Base-by-base conservation (phyloP, 2,888 invertebrate genomes). In the Plusia festucae region DNA sequence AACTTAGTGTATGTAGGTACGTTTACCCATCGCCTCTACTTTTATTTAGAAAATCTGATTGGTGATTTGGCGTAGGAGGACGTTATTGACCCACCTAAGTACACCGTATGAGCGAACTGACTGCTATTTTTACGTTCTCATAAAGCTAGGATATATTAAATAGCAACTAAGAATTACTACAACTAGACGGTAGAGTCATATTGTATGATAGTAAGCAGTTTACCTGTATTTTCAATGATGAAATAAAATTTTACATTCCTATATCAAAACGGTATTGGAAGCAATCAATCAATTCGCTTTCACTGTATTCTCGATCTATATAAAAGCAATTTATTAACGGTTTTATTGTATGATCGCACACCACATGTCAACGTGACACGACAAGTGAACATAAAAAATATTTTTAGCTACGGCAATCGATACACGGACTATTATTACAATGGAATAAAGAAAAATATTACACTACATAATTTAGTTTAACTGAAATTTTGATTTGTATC, bases 351-450 rank as follows among this genome's bases (percentile, higher is more conserved):
- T 79, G 84, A 88, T 88, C 88, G 85, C 88, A 90, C 88, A 90
- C 84, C 84, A 89, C 85, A 91, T 90, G 93, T 93, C 93, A 94
- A 83, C 80, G 79, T 93, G 93, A 91, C 93, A 92, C 90, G 91
- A 87, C 85, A 91, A 85, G 83, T 83, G 84, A 86, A 85, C 88
- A 89, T 89, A 86, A 89, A 84, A 87, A 87, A 87, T 86, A 85
- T 87, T 88, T 90, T 85, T 87, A 85, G 82, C 84, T 77, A 83
- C 84, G 78, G 82, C 82, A 85, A 88, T 87, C 82, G 82, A 83
- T 87, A 82, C 74, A 75, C 73, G 76, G 79, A 76, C 81, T 83
- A 80, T 70, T 70, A 83, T 78, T 78, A 63, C 56, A 67, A 9
- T 54, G 63, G 59, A 66, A 75, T 79, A 60, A 65, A 66, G 65